Percentiles rank a stretch among this genome's conserved stretches.
Evolutionary conservation across 30 jellyfish, hydroid and myxozoan genomes (phyloP).

Genomic region (Aurelia coerulea): DNA sequence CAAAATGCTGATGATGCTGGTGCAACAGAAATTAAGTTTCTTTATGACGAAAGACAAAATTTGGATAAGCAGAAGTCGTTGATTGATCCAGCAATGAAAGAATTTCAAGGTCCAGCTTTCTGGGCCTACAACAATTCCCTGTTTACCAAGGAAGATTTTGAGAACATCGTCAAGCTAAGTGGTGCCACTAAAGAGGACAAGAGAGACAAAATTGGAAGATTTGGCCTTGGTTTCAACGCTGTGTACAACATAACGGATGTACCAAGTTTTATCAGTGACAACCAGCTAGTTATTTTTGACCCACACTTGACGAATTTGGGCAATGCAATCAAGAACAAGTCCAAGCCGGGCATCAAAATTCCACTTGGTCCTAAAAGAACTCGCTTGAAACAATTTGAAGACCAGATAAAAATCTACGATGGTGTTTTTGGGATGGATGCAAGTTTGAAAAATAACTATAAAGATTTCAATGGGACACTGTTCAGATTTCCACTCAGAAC

Average conservation of each 20-base stretch:
- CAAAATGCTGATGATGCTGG: constrained; percentile 97
- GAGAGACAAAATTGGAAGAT: constrained; percentile 76
- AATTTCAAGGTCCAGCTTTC: constrained; percentile 93
- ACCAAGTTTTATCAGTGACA: constrained; percentile 78
- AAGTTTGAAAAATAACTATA: not conserved
- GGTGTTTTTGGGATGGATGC: constrained; percentile 79
- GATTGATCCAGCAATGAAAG: constrained; percentile 66
- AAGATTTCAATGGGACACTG: constrained; percentile 64
- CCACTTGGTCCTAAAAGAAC: constrained; percentile 28
- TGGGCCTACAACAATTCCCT: constrained; percentile 77
- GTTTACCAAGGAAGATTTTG: constrained; percentile 76
- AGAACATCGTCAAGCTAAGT: constrained; percentile 71
- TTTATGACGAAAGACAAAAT: constrained; percentile 75
- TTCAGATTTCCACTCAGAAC: constrained; percentile 84
- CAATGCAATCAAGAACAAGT: constrained; percentile 59
- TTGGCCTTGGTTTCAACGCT: constrained; percentile 91
- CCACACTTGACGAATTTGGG: constrained; percentile 85
- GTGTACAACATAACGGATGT: constrained; percentile 88
- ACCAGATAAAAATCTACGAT: constrained; percentile 65
- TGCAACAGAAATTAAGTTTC: constrained; percentile 63
- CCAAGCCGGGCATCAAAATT: constrained; percentile 73
- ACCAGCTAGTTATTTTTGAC: constrained; percentile 73
- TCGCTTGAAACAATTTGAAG: constrained; percentile 32
- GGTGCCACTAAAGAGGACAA: constrained; percentile 87
- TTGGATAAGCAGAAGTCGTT: constrained; percentile 13